Percentiles rank a stretch among this genome's conserved stretches.
phyloP scores from a whole-genome alignment of 2,113 vertebrate genomes.

The Telmatochromis sp. region DNA sequence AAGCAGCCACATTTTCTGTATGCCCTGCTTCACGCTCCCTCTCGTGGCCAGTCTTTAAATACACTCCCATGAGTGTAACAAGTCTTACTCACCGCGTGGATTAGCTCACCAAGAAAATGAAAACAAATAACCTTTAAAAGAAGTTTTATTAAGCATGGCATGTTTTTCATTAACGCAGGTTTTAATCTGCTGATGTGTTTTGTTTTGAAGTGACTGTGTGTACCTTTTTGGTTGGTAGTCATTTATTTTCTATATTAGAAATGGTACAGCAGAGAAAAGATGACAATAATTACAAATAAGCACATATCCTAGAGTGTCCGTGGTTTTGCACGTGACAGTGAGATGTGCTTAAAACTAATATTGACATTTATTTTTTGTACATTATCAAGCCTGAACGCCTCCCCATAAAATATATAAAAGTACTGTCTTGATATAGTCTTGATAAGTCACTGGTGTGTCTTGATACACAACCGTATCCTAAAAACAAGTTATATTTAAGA shows the following conservation, averaged over 20 bases:
- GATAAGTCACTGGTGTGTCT: background rate
- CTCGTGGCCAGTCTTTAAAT: background rate
- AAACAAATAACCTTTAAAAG: background rate
- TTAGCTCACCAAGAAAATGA: background rate
- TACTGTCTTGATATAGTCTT: background rate
- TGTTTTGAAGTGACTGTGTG: background rate
- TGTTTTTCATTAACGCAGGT: background rate
- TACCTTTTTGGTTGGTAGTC: background rate
- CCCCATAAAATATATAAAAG: background rate
- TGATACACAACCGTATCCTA: background rate
- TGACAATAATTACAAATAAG: background rate
- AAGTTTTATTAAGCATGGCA: background rate
- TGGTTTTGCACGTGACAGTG: background rate
- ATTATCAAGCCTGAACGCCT: accelerated
- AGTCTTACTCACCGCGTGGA: background rate
- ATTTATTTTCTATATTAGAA: background rate
- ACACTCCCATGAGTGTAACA: background rate
- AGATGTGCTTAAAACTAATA: background rate
- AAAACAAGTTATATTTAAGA: background rate
- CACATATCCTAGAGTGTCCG: background rate
- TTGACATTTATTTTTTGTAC: background rate
- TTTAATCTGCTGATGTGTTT: background rate
- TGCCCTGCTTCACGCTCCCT: background rate
- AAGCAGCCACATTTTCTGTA: background rate
- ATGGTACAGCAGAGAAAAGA: background rate